phyloP scores from a whole-genome alignment of 2,113 vertebrate species.

The Sarotherodon lohbergeri region DNA sequence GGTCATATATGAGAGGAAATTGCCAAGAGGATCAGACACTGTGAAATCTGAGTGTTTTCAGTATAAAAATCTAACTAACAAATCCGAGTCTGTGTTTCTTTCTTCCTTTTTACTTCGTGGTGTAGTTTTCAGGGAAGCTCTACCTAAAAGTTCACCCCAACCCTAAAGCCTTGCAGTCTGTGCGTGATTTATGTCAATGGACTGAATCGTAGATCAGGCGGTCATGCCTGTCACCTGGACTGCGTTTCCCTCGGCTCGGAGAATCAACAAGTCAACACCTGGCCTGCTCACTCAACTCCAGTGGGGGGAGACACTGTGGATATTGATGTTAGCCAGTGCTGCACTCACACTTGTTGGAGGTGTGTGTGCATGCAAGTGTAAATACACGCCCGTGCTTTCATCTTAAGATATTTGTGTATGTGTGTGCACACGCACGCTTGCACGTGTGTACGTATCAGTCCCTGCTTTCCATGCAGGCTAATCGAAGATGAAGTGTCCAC shows the following conservation, averaged over 20 bases:
- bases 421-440: not conserved
- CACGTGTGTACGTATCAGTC: not conserved
- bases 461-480: conserved; percentile 48
- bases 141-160: conserved; percentile 10
- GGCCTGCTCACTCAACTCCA: conserved; percentile 49
- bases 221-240: conserved; percentile 56
- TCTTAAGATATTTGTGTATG: not conserved
- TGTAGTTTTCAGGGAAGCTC: not conserved
- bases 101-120: not conserved
- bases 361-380: not conserved
- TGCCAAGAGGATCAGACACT: not conserved
- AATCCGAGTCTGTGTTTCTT: not conserved
- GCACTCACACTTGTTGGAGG: not conserved
- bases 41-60: not conserved
- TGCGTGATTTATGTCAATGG: conserved; percentile 41
- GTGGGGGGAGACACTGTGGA: not conserved
- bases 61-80: not conserved
- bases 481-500: conserved; percentile 60
- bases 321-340: conserved; percentile 36
- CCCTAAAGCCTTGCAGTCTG: conserved; percentile 5
- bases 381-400: not conserved
- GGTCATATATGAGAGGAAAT: not conserved
- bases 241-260: conserved; percentile 19
- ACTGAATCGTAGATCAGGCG: conserved; percentile 24
- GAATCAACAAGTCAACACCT: conserved; percentile 46